Conservation (phyloP, 1,140 invertebrate species). For the Dicyema japonicum region DNA sequence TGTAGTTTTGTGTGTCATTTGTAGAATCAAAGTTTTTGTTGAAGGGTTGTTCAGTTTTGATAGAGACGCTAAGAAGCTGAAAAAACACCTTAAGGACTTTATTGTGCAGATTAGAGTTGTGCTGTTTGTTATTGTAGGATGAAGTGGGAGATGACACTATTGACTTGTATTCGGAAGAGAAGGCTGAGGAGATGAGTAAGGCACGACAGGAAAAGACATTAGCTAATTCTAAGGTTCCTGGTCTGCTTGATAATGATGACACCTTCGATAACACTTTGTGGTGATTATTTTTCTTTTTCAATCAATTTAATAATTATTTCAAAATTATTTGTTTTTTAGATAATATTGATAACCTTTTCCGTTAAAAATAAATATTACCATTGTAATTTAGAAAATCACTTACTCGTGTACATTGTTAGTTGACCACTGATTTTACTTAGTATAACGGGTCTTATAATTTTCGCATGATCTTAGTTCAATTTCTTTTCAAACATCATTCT, state of each 20-base stretch:
- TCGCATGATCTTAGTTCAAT: too few species aligned
- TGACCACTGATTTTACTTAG: too few species aligned
- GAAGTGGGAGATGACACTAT: constrained; percentile 83
- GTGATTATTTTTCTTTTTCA: constrained; percentile 3
- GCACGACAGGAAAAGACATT: constrained; percentile 70
- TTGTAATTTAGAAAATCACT: too few species aligned
- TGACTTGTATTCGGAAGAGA: constrained; percentile 76
- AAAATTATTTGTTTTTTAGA: too few species aligned
- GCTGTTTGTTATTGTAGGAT: constrained; percentile 31
- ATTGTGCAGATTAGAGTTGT: constrained; percentile 68
- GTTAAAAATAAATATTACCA: too few species aligned
- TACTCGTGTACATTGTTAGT: too few species aligned
- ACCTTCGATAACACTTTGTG: neutral
- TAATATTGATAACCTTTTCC: too few species aligned
- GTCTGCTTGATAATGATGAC: constrained; percentile 70
- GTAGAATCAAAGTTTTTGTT: constrained; percentile 88
- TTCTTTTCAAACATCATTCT: too few species aligned
- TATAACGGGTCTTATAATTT: too few species aligned
- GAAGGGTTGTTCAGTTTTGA: constrained; percentile 86
- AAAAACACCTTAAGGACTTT: constrained; percentile 93
- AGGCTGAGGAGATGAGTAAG: constrained; percentile 44
- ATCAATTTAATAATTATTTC: too few species aligned
- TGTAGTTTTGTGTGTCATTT: too few species aligned
- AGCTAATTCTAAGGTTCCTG: constrained; percentile 63
- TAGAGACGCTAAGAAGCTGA: constrained; percentile 71